Evolutionary conservation across 2,888 invertebrate species (phyloP), one percentile per base, ranked within the genome.

Genomic region (Chelonus formosanus): DNA sequence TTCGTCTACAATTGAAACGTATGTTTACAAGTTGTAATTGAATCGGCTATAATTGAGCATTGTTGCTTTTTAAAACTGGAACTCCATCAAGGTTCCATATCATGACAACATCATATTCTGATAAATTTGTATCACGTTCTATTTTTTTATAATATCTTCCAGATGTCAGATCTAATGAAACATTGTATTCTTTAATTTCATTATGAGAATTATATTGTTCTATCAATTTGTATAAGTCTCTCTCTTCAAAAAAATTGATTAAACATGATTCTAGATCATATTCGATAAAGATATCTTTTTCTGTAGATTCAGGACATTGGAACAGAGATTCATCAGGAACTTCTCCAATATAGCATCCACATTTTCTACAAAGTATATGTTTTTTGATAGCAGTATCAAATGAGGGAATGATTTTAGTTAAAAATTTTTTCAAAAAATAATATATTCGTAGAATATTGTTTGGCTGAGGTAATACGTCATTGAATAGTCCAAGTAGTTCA

Each of bases 301-400:
- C 52, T 53, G 62, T 58, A 64, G 31, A 44, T 58, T 45, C 50
- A 10, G 10, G 7, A 44, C 44, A 44, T n/a, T 3, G 44, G 3
- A 44, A 3, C 4, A 3, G 6, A 8, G 6, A n/a, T 8, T 44
- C 3, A 10, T 40, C 35, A 4, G 4, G 34, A 52, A 60, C 8
- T 35, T 36, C 44, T 6, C 67, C 67, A 58, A 61, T 52, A 44
- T 67, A 62, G 47, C 62, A 48, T 20, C 36, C 35, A 50, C 68
- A 70, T 10, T 45, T 8, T 35, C 68, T 50, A 57, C 70, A 70
- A n/a, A 70, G n/a, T 61, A 45, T 35, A 31, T 68, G 64, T 54
- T 55, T 68, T 40, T 35, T 61, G 8, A 68, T 45, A 6, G 57
- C 31, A 1, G 63, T 10, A 3, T 32, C 31, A 34, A 57, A 31